A percentile compares a stretch with the other conserved stretches of the same genome.
These are phyloP conservation scores for Helicoverpa zea DNA, from an alignment of 1,140 invertebrate species.

Conservation along the genomic window DNA sequence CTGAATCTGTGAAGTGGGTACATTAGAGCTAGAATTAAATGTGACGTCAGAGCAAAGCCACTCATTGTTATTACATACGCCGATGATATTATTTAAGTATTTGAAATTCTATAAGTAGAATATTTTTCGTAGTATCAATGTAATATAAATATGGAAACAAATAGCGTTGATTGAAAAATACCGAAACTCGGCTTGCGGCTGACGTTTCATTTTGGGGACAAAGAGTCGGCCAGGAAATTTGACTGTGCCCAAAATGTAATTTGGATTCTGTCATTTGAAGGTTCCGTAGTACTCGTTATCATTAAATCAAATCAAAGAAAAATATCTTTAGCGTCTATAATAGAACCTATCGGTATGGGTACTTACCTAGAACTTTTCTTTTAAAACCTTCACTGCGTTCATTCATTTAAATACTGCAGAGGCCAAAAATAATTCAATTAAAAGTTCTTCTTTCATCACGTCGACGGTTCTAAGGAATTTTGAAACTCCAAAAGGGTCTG, in stretches of 20 bases:
- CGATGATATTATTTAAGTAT: background rate
- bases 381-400: too few species aligned
- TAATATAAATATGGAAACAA: conserved; percentile 40
- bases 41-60: conserved; percentile 16
- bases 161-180: conserved; percentile 46
- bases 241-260: conserved; percentile 49
- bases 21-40: background rate
- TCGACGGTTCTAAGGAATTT: conserved; percentile 4
- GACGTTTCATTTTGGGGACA: conserved; percentile 57
- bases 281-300: background rate
- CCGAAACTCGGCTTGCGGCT: conserved; percentile 45
- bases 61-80: background rate
- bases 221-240: conserved; percentile 50
- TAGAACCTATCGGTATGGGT: too few species aligned
- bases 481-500: conserved; percentile 21
- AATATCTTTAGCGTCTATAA: too few species aligned
- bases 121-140: background rate
- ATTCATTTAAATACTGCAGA: too few species aligned
- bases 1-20: conserved; percentile 11
- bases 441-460: background rate
- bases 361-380: too few species aligned
- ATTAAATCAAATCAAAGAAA: too few species aligned
- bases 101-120: background rate
- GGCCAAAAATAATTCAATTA: background rate
- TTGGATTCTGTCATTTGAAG: conserved; percentile 45